These are phyloP conservation scores for Wasmannia auropunctata DNA, from an alignment of 1,140 invertebrate genomes.

Conservation along the genomic window DNA sequence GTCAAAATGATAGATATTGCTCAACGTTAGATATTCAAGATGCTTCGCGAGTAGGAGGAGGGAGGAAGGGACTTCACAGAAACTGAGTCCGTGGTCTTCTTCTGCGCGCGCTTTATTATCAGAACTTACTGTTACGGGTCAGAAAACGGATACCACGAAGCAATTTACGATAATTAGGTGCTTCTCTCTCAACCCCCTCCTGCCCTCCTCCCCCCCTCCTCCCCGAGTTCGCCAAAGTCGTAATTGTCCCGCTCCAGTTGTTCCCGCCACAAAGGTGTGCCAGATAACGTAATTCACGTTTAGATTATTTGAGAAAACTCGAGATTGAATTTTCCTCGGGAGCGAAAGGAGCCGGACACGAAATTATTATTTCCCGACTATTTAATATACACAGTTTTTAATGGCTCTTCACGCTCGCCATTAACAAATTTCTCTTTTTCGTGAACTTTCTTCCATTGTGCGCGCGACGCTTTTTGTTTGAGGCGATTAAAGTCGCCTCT, in stretches of 20 bases:
- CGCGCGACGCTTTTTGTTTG: background rate
- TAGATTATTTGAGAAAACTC: slow-evolving; percentile 30
- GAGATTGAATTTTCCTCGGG: slow-evolving; percentile 32
- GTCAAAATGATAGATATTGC: slow-evolving; percentile 2
- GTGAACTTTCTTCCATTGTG: background rate
- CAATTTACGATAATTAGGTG: slow-evolving; percentile 56
- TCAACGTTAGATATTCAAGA: background rate
- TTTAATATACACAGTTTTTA: slow-evolving; percentile 9
- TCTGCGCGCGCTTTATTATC: slow-evolving; percentile 31
- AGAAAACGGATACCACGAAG: slow-evolving; percentile 48
- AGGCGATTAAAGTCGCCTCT: background rate
- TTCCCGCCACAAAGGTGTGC: slow-evolving; percentile 18
- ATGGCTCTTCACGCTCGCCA: background rate
- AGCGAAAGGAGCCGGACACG: background rate
- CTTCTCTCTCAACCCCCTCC: slow-evolving; percentile 40
- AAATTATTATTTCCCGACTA: background rate
- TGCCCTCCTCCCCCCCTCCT: no score
- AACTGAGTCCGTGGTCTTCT: background rate
- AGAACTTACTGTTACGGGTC: slow-evolving; percentile 42
- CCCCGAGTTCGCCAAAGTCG: slow-evolving; percentile 42
- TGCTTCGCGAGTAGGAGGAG: no score
- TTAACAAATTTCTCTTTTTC: background rate
- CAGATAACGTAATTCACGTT: slow-evolving; percentile 19
- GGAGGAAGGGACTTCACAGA: no score
- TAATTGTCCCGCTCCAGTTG: slow-evolving; percentile 46